Percentiles rank a stretch among this genome's conserved stretches.
These are phyloP conservation scores for Neuroterus valhalla DNA, from an alignment of 1,140 invertebrate genomes.

Conservation along the genomic window DNA sequence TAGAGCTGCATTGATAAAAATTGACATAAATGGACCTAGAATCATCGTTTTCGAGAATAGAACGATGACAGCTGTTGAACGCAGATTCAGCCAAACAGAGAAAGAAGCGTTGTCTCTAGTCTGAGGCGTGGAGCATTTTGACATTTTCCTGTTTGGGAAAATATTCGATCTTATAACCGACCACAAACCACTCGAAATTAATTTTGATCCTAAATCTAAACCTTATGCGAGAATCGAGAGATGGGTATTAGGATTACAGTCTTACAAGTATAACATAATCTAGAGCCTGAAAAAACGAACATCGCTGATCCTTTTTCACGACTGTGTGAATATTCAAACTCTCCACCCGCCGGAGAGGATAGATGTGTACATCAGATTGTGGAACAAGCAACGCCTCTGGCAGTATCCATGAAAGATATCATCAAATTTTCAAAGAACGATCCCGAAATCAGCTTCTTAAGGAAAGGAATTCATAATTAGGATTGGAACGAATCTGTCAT, in stretches of 20 bases:
- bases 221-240: too few species aligned
- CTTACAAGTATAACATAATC: constrained; percentile 52
- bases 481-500: too few species aligned
- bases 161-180: constrained; percentile 49
- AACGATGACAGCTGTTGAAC: constrained; percentile 44
- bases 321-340: constrained; percentile 23
- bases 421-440: too few species aligned
- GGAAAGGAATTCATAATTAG: too few species aligned
- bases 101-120: constrained; percentile 58
- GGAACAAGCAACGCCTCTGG: constrained; percentile 33
- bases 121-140: constrained; percentile 47
- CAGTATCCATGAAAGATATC: constrained; percentile 33
- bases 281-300: constrained; percentile 39
- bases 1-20: constrained; percentile 53
- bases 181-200: constrained; percentile 55
- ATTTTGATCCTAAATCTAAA: constrained; percentile 51
- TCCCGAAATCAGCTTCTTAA: too few species aligned
- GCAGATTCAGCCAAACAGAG: constrained; percentile 55
- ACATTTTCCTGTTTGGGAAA: too few species aligned
- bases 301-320: constrained; percentile 40
- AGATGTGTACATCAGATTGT: constrained; percentile 32
- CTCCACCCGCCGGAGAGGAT: constrained; percentile 26
- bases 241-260: constrained; percentile 52
- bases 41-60: constrained; percentile 46
- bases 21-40: constrained; percentile 12